Evolutionary conservation across 2,113 vertebrate species (phyloP).

Genomic region (Herpetotheres cachinnans): DNA sequence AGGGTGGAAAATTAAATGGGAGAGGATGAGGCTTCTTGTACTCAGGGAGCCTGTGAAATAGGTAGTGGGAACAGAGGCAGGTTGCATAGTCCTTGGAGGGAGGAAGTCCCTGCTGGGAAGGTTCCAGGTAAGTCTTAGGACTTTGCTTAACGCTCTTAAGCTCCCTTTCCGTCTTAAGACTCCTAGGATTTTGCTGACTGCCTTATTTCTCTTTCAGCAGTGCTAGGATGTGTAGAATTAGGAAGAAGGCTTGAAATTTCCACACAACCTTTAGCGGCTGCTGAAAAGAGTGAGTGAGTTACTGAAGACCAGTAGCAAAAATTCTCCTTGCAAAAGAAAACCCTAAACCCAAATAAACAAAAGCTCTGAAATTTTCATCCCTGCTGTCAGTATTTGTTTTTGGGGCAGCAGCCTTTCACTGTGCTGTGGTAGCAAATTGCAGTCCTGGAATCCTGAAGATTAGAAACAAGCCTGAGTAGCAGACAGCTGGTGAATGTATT

Average conservation of each 20-base stretch:
- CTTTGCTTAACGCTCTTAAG: neutral
- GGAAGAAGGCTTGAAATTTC: neutral
- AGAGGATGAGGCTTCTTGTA: neutral
- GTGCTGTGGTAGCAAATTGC: neutral
- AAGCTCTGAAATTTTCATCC: neutral
- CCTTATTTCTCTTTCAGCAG: neutral
- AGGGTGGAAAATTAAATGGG: neutral
- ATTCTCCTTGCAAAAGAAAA: neutral
- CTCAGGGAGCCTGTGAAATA: neutral
- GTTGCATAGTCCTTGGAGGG: neutral
- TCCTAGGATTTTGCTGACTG: neutral
- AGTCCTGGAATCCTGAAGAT: neutral
- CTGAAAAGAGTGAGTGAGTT: neutral
- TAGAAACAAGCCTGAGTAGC: neutral
- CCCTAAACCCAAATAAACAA: neutral
- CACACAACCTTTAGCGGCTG: neutral
- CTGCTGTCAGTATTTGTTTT: neutral
- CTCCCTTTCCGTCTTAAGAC: neutral
- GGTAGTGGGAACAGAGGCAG: neutral
- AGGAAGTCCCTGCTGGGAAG: neutral
- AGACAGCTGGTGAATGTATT: slow-evolving; percentile 27
- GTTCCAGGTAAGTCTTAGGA: neutral
- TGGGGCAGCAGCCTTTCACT: neutral
- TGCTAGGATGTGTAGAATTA: neutral
- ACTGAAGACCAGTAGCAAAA: neutral